phyloP scores from a whole-genome alignment of 2,888 invertebrate species.

The Galerucella nymphaeae region DNA sequence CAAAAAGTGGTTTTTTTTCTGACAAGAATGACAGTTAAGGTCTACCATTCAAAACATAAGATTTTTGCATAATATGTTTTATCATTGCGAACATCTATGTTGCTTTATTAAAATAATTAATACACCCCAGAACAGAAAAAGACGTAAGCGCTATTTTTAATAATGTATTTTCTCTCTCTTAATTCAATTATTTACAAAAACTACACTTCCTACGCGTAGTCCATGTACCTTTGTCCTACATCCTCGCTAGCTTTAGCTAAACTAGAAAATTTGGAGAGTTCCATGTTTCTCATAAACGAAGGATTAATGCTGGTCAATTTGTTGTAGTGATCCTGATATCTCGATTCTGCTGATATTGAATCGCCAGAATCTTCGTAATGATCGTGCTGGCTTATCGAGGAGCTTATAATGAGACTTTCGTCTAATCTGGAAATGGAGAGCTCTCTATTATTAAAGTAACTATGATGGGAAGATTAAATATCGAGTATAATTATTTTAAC shows the following conservation, averaged over 20 bases:
- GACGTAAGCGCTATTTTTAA: too few species aligned
- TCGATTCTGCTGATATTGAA: slow-evolving; percentile 56
- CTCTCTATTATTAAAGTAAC: neutral
- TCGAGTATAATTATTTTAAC: neutral
- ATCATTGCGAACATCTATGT: too few species aligned
- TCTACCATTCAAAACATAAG: too few species aligned
- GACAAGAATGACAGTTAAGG: too few species aligned
- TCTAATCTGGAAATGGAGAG: slow-evolving; percentile 65
- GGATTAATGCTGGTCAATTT: slow-evolving; percentile 55
- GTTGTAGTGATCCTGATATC: slow-evolving; percentile 45
- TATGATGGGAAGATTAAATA: neutral
- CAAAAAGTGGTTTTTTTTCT: too few species aligned
- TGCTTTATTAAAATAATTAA: too few species aligned
- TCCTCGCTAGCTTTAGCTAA: slow-evolving; percentile 58
- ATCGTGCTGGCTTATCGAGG: slow-evolving; percentile 47
- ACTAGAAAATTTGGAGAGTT: slow-evolving; percentile 63
- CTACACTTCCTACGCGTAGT: too few species aligned
- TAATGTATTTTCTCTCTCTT: too few species aligned
- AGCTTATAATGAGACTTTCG: slow-evolving; percentile 69
- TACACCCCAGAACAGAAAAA: too few species aligned
- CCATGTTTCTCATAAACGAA: slow-evolving; percentile 64
- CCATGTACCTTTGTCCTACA: slow-evolving; percentile 38
- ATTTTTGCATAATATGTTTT: too few species aligned
- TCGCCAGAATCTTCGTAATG: slow-evolving; percentile 50
- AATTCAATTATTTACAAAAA: too few species aligned